Base-by-base conservation (phyloP, 2,888 invertebrate genomes). In the Leptopilina syphax region DNA sequence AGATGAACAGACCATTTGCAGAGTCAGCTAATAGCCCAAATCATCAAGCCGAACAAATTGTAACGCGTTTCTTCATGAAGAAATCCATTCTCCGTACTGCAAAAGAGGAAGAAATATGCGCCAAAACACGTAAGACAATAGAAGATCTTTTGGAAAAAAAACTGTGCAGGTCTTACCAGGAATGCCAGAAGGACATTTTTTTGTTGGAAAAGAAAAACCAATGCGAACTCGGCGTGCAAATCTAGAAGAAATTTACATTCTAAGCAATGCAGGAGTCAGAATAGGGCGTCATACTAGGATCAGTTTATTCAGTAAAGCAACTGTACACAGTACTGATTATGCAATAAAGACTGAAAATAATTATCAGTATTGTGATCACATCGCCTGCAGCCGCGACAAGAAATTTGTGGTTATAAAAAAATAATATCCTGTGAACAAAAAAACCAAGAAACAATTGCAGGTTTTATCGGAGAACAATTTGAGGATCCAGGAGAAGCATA, bases 1-100 rank as follows among this genome's bases (percentile, higher is more conserved):
- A 83, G 1, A 79, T 78, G 83, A 84, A 84, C 18, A 81, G 76
- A 24, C 77, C 79, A 24, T 80, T 83, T 12, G 50, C 82, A 4
- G 81, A 82, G 24, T 67, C 76, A 8, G 77, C 81, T 0, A 82
- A 80, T 0, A 81, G 81, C 60, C 77, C 84, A 13, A 41, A 78
- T 6, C 65, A 54, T 4, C 57, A 78, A 77, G 13, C n/a, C 9
- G 73, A 79, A 50, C 81, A 81, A 80, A 81, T 81, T n/a, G 77
- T 76, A 9, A 79, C 50, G 1, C 65, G 78, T 27, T 81, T 76
- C 54, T 66, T 79, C 27, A 78, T 81, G 8, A 12, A 66, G 0
- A 81, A 81, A 66, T 79, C 77, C 10, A 27, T 79, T 4, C 4
- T 13, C 1, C 18, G 18, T 60, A 18, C 60, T 4, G 60, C n/a